These are phyloP conservation scores for Cryptoprocta ferox DNA, from an alignment of 2,797 vertebrate species.

Conservation along the genomic window DNA sequence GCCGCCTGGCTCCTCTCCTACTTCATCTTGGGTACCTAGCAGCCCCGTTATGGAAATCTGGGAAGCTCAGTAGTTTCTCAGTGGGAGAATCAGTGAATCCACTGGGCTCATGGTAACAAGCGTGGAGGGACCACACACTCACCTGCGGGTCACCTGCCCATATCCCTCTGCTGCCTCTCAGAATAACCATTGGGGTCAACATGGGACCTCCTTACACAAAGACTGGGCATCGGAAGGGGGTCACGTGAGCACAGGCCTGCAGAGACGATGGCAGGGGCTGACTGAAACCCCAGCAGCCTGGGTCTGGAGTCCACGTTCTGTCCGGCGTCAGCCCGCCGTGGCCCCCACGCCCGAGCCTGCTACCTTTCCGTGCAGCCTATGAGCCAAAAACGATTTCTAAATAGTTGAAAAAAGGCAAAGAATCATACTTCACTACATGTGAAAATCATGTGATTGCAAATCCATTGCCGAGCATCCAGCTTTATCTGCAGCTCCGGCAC, in stretches of 20 bases:
- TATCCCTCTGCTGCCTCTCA: accelerated
- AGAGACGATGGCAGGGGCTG: accelerated
- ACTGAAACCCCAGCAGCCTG: accelerated
- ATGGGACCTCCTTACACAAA: accelerated
- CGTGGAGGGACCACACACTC: too few species aligned
- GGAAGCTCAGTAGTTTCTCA: background rate
- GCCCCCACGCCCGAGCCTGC: background rate
- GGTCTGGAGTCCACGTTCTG: accelerated
- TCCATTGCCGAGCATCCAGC: accelerated
- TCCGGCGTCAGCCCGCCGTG: accelerated
- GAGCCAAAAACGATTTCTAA: background rate
- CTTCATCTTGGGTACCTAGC: accelerated
- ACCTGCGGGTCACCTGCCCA: background rate
- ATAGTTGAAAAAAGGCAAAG: accelerated
- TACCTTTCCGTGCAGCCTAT: accelerated
- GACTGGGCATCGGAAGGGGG: accelerated
- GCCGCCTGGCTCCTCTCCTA: accelerated
- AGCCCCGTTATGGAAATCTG: accelerated
- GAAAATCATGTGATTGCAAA: accelerated
- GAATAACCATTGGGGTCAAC: accelerated
- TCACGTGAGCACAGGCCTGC: too few species aligned
- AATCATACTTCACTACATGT: accelerated
- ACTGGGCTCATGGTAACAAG: accelerated
- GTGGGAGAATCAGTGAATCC: background rate
- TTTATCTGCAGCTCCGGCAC: accelerated